Evolutionary conservation across 2,888 invertebrate species (phyloP).

Genomic region (Apodemia duryi): DNA sequence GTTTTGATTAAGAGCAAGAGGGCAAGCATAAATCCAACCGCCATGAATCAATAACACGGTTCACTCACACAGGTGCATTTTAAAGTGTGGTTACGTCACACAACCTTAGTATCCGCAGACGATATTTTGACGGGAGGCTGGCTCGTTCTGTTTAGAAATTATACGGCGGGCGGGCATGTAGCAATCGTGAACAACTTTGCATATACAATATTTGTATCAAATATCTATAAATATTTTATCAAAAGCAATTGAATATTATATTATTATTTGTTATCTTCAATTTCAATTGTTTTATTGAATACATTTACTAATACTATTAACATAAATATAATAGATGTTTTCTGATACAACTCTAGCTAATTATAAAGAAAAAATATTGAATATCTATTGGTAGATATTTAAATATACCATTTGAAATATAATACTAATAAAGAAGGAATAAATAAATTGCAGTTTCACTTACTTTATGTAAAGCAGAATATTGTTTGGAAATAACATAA

Average conservation of each 20-base stretch:
- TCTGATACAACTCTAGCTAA: too few relatives aligned
- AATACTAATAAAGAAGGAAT: too few relatives aligned
- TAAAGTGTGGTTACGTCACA: slow-evolving; percentile 53
- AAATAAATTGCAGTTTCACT: too few relatives aligned
- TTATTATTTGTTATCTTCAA: background rate
- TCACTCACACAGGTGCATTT: slow-evolving; percentile 55
- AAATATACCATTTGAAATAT: too few relatives aligned
- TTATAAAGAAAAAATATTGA: too few relatives aligned
- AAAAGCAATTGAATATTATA: background rate
- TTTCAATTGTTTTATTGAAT: background rate
- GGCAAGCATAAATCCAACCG: slow-evolving; percentile 67
- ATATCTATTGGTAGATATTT: too few relatives aligned
- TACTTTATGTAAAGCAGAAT: too few relatives aligned
- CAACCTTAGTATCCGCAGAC: slow-evolving; percentile 52
- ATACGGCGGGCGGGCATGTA: slow-evolving; percentile 35
- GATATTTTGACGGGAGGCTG: slow-evolving; percentile 72
- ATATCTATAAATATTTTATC: background rate
- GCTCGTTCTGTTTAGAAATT: slow-evolving; percentile 59
- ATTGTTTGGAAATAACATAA: too few relatives aligned
- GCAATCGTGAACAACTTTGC: slow-evolving; percentile 27
- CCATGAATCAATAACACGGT: slow-evolving; percentile 74
- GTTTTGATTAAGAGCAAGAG: slow-evolving; percentile 69
- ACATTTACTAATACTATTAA: too few relatives aligned
- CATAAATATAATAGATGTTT: too few relatives aligned
- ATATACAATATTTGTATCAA: slow-evolving; percentile 25